These are phyloP conservation scores for Silurus asotus DNA, from an alignment of 2,113 vertebrate species.

Conservation along the genomic window DNA sequence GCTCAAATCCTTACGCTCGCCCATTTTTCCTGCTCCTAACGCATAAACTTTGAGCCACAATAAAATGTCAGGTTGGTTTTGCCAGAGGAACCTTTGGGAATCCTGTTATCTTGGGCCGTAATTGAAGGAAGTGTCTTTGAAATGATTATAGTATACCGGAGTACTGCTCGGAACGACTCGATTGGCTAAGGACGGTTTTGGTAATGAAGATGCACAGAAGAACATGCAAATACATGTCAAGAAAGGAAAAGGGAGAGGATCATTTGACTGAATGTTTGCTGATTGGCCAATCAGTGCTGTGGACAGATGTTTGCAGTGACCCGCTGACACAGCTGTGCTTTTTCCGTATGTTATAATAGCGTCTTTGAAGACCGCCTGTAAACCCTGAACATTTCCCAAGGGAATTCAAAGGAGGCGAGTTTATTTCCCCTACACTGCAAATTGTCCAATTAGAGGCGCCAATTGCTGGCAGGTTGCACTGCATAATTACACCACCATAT, in stretches of 20 bases:
- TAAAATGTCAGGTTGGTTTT: background rate
- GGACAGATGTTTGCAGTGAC: background rate
- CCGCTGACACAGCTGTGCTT: background rate
- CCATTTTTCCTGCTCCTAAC: no score
- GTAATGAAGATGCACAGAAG: conserved; percentile 14
- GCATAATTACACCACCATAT: background rate
- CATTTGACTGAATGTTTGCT: background rate
- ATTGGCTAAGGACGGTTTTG: conserved; percentile 10
- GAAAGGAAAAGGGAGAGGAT: background rate
- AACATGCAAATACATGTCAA: background rate
- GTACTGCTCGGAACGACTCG: background rate
- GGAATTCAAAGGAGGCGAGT: background rate
- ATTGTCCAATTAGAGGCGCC: background rate
- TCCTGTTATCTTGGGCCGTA: conserved; percentile 21
- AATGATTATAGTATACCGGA: background rate
- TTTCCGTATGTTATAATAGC: background rate
- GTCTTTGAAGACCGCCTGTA: background rate
- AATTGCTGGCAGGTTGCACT: background rate
- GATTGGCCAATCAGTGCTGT: background rate
- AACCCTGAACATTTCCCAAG: background rate
- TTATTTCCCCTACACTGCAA: background rate
- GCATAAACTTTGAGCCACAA: background rate
- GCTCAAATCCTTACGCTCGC: no score
- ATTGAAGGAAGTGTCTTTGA: conserved; percentile 1
- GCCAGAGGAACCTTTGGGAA: background rate